Base-by-base conservation (phyloP, 2,888 invertebrate genomes). In the Acanthosoma haemorrhoidale region DNA sequence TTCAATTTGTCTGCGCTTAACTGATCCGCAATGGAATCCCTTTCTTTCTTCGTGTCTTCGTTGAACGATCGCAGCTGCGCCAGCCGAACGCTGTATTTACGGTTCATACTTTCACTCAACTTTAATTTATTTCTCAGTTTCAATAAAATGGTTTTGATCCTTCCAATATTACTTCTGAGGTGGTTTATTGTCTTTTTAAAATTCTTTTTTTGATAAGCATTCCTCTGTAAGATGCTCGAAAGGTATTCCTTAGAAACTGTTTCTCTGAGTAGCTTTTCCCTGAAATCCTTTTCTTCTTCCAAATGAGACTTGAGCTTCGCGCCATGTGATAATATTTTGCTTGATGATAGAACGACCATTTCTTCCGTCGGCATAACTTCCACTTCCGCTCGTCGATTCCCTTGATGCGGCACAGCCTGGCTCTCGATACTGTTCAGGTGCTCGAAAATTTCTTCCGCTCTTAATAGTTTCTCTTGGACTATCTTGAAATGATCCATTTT, bases 381-480 rank as follows among this genome's bases (percentile, higher is more conserved):
- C 2, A 9, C 6, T 38, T 63, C 63, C 25, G 21, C 63, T 25
- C 0, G 4, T 9, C 39, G 15, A 4, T 21, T 5, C 6, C n/a
- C 13, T 38, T 63, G 21, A 4, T 9, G 21, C 1, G 13, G 6
- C 2, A 25, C 13, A 1, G 21, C n/a, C 11, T 41, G 38, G 15
- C 11, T 51, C n/a, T 66, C 66, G 16, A 66, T 36, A 8, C 18
- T 66, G 16, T 66, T 66, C n/a, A 66, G 16, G 21, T 66, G 66
- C 8, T 66, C 43, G 32, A 66, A 66, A 8, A 66, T 25, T 66
- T 38, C 51, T 32, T 66, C 66, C 9, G 66, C 66, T 18, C 38
- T 29, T 11, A 39, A n/a, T 29, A 66, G 41, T 31, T 66, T 66
- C n/a, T 31, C 43, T 43, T 66, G 66, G 18, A 66, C 41, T 18